phyloP scores from a whole-genome alignment of 2,888 invertebrate genomes.

The Sinopyrophorus schimmeli region DNA sequence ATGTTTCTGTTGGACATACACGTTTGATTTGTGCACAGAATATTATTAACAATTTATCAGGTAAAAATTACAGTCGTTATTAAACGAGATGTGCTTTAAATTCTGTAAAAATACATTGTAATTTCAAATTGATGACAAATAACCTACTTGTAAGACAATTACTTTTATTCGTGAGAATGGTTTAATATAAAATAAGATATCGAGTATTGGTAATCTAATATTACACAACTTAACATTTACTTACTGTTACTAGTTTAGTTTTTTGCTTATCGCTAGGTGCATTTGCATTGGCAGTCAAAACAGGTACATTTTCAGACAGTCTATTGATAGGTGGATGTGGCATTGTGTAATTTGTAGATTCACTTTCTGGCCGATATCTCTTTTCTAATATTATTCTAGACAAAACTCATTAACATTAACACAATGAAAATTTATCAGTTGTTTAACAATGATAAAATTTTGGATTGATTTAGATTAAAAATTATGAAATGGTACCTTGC shows the following conservation, averaged over 20 bases:
- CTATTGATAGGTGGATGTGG: slow-evolving; percentile 17
- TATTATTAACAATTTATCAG: no score
- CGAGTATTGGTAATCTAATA: no score
- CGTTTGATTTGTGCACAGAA: no score
- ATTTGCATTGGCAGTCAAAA: slow-evolving; percentile 22
- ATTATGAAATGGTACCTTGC: slow-evolving; percentile 56
- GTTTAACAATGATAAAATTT: not conserved
- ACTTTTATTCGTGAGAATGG: no score
- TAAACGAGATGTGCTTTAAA: no score
- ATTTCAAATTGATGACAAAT: no score
- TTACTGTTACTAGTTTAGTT: slow-evolving; percentile 26
- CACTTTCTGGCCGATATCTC: slow-evolving; percentile 16
- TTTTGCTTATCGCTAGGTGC: slow-evolving; percentile 22
- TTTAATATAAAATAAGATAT: slow-evolving; percentile 2
- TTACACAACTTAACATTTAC: no score
- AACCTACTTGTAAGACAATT: no score
- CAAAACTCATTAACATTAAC: not conserved
- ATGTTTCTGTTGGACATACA: no score
- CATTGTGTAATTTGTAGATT: slow-evolving; percentile 10
- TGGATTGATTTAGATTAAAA: not conserved
- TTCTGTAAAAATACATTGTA: no score
- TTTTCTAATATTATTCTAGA: slow-evolving; percentile 26
- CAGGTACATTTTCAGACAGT: slow-evolving; percentile 24
- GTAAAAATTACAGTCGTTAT: no score
- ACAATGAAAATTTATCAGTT: not conserved